These are phyloP conservation scores for Bombus waltoni DNA, from an alignment of 1,140 invertebrate species.

Conservation along the genomic window DNA sequence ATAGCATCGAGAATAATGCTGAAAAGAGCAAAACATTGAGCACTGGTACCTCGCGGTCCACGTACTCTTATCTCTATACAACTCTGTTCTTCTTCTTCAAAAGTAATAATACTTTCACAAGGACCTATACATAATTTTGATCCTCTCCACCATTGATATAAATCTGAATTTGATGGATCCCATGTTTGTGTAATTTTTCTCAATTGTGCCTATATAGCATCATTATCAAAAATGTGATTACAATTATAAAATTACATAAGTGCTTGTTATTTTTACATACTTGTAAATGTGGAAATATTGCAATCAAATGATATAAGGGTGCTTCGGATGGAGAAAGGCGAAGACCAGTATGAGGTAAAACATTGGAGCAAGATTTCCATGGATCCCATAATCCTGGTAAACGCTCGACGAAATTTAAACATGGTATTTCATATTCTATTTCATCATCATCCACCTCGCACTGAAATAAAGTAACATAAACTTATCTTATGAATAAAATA, in stretches of 20 bases:
- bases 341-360: constrained; percentile 88
- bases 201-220: constrained; percentile 81
- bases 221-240: not conserved
- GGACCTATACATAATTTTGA: constrained; percentile 90
- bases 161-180: constrained; percentile 86
- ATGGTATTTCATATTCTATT: constrained; percentile 92
- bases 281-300: constrained; percentile 89
- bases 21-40: constrained; percentile 89
- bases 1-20: constrained; percentile 89
- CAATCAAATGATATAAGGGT: constrained; percentile 85
- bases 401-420: constrained; percentile 89
- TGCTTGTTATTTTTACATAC: constrained; percentile 71
- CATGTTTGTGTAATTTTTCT: constrained; percentile 84
- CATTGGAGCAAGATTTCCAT: constrained; percentile 84
- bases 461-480: constrained; percentile 73
- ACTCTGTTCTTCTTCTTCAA: constrained; percentile 86
- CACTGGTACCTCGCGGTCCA: constrained; percentile 85
- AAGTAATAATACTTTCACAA: constrained; percentile 88
- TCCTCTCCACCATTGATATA: constrained; percentile 92
- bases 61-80: constrained; percentile 89
- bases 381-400: constrained; percentile 89
- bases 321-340: constrained; percentile 84
- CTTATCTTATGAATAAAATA: not conserved
- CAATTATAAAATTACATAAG: not conserved
- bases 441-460: constrained; percentile 89